Evolutionary conservation across 2,113 vertebrate species (phyloP).

Genomic region (Callocephalon fimbriatum): DNA sequence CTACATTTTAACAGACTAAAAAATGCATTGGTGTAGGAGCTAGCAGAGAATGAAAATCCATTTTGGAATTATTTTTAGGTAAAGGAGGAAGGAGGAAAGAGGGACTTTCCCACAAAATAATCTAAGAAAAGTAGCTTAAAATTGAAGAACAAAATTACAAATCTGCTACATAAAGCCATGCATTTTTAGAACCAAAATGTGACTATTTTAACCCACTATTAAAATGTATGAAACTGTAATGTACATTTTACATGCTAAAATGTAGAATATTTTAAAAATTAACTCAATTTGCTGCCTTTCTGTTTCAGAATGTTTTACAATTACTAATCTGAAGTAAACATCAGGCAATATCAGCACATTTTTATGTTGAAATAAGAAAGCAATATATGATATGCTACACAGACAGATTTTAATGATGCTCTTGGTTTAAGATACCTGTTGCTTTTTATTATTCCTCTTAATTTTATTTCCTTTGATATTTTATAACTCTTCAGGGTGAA

Average conservation of each 20-base stretch:
- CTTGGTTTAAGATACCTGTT: background rate
- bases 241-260: background rate
- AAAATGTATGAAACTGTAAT: background rate
- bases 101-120: background rate
- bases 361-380: background rate
- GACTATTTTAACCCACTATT: background rate
- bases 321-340: background rate
- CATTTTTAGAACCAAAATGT: background rate
- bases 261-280: background rate
- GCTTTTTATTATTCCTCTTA: background rate
- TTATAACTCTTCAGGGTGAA: background rate
- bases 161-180: rapidly evolving
- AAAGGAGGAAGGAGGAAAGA: background rate
- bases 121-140: background rate
- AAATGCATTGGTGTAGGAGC: background rate
- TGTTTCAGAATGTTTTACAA: background rate
- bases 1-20: background rate
- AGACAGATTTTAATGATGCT: background rate
- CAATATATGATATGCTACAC: background rate
- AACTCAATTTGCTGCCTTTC: background rate
- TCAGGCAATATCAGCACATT: background rate
- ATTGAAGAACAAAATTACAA: background rate
- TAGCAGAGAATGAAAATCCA: background rate
- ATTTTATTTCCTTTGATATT: background rate
- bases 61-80: background rate